Conservation (phyloP, 2,797 vertebrate genomes). For the Argyrosomus regius region DNA sequence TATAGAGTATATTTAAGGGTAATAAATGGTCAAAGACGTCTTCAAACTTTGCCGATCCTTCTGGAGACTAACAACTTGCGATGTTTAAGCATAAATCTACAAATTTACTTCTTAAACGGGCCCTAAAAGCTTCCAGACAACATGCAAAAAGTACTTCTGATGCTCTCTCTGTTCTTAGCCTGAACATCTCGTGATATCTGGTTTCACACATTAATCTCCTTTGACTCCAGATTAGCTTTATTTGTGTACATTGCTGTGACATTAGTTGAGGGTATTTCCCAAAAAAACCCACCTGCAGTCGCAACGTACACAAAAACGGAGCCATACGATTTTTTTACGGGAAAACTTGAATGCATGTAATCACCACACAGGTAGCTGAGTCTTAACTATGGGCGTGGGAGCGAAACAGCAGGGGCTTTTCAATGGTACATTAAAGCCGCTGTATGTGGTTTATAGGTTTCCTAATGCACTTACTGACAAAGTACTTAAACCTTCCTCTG, state of each 20-base stretch:
- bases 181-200: background rate
- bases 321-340: slow-evolving; percentile 31
- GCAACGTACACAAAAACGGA: slow-evolving; percentile 23
- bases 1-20: too few species aligned
- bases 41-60: too few species aligned
- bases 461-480: slow-evolving; percentile 40
- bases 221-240: background rate
- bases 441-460: slow-evolving; percentile 52
- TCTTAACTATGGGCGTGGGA: slow-evolving; percentile 42
- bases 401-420: slow-evolving; percentile 42
- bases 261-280: slow-evolving; percentile 66
- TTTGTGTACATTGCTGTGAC: background rate
- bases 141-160: background rate
- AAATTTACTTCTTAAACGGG: background rate
- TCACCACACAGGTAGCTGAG: slow-evolving; percentile 64
- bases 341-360: slow-evolving; percentile 35
- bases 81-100: background rate
- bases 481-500: background rate
- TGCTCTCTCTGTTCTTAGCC: background rate
- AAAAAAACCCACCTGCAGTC: slow-evolving; percentile 43
- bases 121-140: background rate
- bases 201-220: background rate
- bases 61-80: too few species aligned
- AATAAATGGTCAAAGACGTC: too few species aligned
- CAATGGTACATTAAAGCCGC: slow-evolving; percentile 31